These are phyloP conservation scores for Temnothorax ravouxi DNA, from an alignment of 2,888 invertebrate genomes.

Conservation along the genomic window DNA sequence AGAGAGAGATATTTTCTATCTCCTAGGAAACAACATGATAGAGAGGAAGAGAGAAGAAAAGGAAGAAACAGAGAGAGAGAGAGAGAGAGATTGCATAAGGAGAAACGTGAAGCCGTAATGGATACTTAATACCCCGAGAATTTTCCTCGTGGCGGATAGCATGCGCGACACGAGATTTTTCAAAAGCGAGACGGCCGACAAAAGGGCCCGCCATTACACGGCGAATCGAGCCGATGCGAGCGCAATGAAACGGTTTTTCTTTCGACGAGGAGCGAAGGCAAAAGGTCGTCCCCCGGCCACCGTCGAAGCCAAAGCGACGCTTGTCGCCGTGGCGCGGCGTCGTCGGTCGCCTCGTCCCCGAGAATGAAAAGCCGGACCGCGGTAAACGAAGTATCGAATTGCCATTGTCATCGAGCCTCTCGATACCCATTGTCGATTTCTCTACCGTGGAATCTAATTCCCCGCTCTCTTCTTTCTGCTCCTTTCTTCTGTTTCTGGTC, in stretches of 20 bases:
- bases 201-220: slow-evolving; percentile 32
- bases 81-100: neutral
- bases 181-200: slow-evolving; percentile 40
- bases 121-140: slow-evolving; percentile 42
- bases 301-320: slow-evolving; percentile 36
- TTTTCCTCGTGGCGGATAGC: neutral
- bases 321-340: slow-evolving; percentile 11
- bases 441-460: slow-evolving; percentile 48
- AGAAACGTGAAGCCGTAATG: slow-evolving; percentile 41
- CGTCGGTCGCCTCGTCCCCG: neutral
- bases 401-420: slow-evolving; percentile 50
- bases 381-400: slow-evolving; percentile 52
- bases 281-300: slow-evolving; percentile 37
- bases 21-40: neutral
- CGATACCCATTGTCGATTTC: slow-evolving; percentile 35
- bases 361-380: slow-evolving; percentile 43
- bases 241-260: slow-evolving; percentile 44
- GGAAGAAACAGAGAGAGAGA: too few relatives aligned
- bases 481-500: neutral
- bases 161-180: neutral
- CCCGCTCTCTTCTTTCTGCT: neutral
- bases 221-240: slow-evolving; percentile 31
- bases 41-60: too few relatives aligned
- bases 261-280: slow-evolving; percentile 30
- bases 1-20: neutral